A percentile compares a stretch with the other conserved stretches of the same genome.
phyloP scores from a whole-genome alignment of 1,140 invertebrate genomes.

The Stratiolaelaps scimitus region DNA sequence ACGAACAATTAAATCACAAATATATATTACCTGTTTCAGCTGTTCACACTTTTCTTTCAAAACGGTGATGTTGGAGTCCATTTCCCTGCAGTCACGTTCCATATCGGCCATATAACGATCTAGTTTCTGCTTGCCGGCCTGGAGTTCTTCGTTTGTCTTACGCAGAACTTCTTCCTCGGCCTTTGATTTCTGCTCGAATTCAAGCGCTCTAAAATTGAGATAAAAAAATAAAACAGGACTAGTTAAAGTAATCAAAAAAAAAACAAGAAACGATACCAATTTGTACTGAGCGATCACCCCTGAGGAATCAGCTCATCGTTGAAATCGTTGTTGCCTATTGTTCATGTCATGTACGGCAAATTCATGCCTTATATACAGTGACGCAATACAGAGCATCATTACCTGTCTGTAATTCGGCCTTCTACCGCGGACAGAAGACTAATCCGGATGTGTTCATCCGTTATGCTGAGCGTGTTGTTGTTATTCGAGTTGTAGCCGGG shows the following conservation, averaged over 20 bases:
- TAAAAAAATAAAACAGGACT: slow-evolving; percentile 11
- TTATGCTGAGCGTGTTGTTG: slow-evolving; percentile 57
- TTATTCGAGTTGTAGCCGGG: slow-evolving; percentile 28
- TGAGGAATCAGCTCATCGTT: slow-evolving; percentile 67
- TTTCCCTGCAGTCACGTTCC: slow-evolving; percentile 31
- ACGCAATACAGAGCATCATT: slow-evolving; percentile 10
- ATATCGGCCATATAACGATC: slow-evolving; percentile 64
- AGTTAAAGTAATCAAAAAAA: no score
- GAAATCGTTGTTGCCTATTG: slow-evolving; percentile 58
- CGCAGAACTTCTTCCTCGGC: slow-evolving; percentile 66
- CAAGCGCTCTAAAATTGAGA: slow-evolving; percentile 39
- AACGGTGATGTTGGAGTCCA: slow-evolving; percentile 17
- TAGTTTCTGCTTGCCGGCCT: slow-evolving; percentile 73
- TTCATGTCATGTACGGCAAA: slow-evolving; percentile 34
- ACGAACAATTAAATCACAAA: no score
- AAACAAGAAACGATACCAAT: no score
- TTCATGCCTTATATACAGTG: not conserved
- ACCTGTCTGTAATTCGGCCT: slow-evolving; percentile 70
- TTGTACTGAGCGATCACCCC: slow-evolving; percentile 33
- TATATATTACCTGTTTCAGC: slow-evolving; percentile 62
- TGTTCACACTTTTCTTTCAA: slow-evolving; percentile 72
- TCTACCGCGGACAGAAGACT: slow-evolving; percentile 86
- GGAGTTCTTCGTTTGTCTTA: slow-evolving; percentile 72
- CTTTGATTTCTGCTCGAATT: slow-evolving; percentile 43
- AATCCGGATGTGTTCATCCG: slow-evolving; percentile 83